These are phyloP conservation scores for Episyrphus balteatus DNA, from an alignment of 1,140 invertebrate species.

Conservation along the genomic window DNA sequence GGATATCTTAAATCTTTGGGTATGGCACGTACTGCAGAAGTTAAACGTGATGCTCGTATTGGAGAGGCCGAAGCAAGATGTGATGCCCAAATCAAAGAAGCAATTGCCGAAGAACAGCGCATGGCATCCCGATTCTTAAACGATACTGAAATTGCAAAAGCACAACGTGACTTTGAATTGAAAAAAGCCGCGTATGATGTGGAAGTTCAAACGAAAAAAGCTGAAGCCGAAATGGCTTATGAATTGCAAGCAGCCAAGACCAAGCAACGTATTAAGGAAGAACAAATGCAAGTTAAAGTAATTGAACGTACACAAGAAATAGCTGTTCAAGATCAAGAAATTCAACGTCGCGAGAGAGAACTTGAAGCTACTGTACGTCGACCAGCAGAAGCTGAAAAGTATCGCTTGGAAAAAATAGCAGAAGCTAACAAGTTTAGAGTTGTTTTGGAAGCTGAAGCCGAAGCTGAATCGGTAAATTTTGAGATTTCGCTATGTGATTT, in stretches of 20 bases:
- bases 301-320: slow-evolving; percentile 90
- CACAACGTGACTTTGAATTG: slow-evolving; percentile 89
- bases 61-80: slow-evolving; percentile 88
- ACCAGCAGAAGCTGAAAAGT: slow-evolving; percentile 92
- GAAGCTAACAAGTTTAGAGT: slow-evolving; percentile 80
- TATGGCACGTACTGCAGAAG: slow-evolving; percentile 92
- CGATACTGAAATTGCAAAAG: slow-evolving; percentile 93
- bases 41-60: slow-evolving; percentile 91
- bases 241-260: slow-evolving; percentile 92
- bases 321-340: slow-evolving; percentile 80
- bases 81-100: slow-evolving; percentile 84
- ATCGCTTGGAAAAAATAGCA: slow-evolving; percentile 80
- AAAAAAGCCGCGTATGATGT: slow-evolving; percentile 96
- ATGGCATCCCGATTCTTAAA: slow-evolving; percentile 86
- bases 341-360: slow-evolving; percentile 72
- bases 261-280: slow-evolving; percentile 90
- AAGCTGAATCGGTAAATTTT: slow-evolving; percentile 71
- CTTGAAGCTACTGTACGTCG: slow-evolving; percentile 81
- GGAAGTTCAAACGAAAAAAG: slow-evolving; percentile 90
- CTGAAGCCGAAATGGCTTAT: slow-evolving; percentile 90
- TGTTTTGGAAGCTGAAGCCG: slow-evolving; percentile 86
- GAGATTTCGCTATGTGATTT: background rate
- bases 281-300: slow-evolving; percentile 93
- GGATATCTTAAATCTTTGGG: slow-evolving; percentile 91
- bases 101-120: slow-evolving; percentile 89